Conservation (phyloP, 2,888 invertebrate species). For the Acronicta aceris region DNA sequence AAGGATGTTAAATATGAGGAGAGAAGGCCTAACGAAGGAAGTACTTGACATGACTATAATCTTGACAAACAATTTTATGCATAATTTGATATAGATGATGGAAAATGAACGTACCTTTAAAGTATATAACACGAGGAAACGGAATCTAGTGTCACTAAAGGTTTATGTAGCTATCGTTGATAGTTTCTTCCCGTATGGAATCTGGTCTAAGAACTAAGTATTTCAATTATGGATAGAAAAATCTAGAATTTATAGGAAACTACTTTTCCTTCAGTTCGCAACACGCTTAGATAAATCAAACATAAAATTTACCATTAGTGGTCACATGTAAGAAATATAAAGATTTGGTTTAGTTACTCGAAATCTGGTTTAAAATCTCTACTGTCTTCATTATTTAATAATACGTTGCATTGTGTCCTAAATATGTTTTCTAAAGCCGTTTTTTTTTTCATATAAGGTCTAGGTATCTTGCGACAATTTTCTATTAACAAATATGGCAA, state of each 20-base stretch:
- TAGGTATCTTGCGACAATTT: constrained; percentile 2
- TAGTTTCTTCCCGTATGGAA: neutral
- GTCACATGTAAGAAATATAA: too few relatives aligned
- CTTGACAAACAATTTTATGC: constrained; percentile 37
- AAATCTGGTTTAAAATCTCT: too few relatives aligned
- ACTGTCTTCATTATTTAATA: too few relatives aligned
- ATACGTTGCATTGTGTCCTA: neutral
- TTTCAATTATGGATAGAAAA: neutral
- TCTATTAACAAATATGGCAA: constrained; percentile 6
- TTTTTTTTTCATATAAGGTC: neutral
- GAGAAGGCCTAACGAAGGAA: constrained; percentile 38
- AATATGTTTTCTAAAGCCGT: neutral
- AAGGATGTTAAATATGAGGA: constrained; percentile 45
- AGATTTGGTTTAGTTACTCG: too few relatives aligned
- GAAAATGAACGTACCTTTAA: constrained; percentile 14
- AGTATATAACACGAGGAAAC: constrained; percentile 27
- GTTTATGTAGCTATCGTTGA: constrained; percentile 7
- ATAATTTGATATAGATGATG: constrained; percentile 27
- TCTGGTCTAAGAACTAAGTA: neutral
- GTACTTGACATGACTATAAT: constrained; percentile 32
- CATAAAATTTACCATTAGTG: too few relatives aligned
- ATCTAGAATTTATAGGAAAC: neutral
- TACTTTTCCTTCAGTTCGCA: neutral
- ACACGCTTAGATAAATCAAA: neutral
- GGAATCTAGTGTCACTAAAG: constrained; percentile 12